phyloP scores from a whole-genome alignment of 2,113 vertebrate genomes.

The Scomber scombrus region DNA sequence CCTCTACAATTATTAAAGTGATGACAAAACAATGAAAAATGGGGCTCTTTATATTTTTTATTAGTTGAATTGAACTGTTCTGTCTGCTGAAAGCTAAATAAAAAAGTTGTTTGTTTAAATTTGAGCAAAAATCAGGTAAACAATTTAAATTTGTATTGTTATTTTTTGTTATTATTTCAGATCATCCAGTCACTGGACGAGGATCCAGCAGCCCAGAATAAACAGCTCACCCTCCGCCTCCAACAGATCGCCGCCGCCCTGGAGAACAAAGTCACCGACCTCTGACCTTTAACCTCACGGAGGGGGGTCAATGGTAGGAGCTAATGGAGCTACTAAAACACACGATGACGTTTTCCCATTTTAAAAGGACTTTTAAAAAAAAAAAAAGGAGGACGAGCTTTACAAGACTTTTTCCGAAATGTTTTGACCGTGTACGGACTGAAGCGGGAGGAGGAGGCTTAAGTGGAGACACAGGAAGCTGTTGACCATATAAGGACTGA shows the following conservation, averaged over 20 bases:
- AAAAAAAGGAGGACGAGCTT: slow-evolving; percentile 27
- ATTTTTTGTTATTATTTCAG: slow-evolving; percentile 69
- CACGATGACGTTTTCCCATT: slow-evolving; percentile 40
- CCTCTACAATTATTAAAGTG: no score
- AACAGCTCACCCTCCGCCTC: slow-evolving; percentile 95
- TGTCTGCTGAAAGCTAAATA: no score
- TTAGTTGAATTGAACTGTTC: no score
- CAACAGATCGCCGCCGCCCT: slow-evolving; percentile 97
- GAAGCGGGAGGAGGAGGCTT: slow-evolving; percentile 29
- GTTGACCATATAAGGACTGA: slow-evolving; percentile 39
- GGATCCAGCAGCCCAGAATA: slow-evolving; percentile 95
- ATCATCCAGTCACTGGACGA: slow-evolving; percentile 97
- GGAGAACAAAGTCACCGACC: slow-evolving; percentile 98
- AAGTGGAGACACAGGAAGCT: slow-evolving; percentile 38
- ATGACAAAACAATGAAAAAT: no score
- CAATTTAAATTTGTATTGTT: not conserved
- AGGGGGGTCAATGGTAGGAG: slow-evolving; percentile 23
- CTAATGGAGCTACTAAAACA: slow-evolving; percentile 29
- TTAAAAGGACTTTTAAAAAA: slow-evolving; percentile 18
- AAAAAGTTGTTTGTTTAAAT: no score
- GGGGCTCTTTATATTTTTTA: no score
- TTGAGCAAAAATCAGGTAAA: not conserved
- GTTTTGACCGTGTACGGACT: slow-evolving; percentile 43
- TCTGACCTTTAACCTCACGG: slow-evolving; percentile 83
- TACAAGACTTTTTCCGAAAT: slow-evolving; percentile 25